These are phyloP conservation scores for Clarias fuscus DNA, from an alignment of 2,797 vertebrate genomes.

Conservation along the genomic window DNA sequence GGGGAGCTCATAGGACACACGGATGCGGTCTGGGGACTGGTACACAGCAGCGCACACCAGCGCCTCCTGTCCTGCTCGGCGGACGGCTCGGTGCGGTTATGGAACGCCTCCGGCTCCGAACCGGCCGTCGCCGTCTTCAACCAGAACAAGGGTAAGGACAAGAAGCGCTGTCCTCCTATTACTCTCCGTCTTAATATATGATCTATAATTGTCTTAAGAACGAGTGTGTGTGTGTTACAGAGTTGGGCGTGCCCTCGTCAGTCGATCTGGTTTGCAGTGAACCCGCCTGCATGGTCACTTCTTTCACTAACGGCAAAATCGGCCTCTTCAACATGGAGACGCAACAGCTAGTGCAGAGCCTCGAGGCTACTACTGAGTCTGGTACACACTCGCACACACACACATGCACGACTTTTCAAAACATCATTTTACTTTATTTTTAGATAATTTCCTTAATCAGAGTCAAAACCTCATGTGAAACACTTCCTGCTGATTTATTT, in stretches of 20 bases:
- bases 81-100: conserved; percentile 92
- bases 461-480: not conserved
- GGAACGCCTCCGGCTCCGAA: conserved; percentile 84
- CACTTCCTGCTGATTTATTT: not conserved
- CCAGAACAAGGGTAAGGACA: conserved; percentile 85
- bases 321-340: conserved; percentile 99
- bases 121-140: conserved; percentile 90
- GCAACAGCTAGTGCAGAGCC: conserved; percentile 84
- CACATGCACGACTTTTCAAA: no score
- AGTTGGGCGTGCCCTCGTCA: conserved; percentile 90
- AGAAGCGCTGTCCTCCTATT: not conserved
- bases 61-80: conserved; percentile 94
- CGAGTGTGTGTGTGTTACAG: conserved; percentile 63
- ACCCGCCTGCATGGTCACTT: conserved; percentile 91
- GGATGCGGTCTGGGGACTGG: conserved; percentile 93
- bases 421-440: not conserved
- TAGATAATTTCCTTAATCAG: not conserved
- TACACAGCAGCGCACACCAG: conserved; percentile 90
- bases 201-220: not conserved
- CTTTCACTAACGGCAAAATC: conserved; percentile 89
- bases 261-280: conserved; percentile 96
- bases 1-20: conserved; percentile 90
- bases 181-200: not conserved
- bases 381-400: conserved; percentile 67
- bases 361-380: conserved; percentile 82